Conservation (phyloP, 2,888 invertebrate genomes). For the Serripes groenlandicus region DNA sequence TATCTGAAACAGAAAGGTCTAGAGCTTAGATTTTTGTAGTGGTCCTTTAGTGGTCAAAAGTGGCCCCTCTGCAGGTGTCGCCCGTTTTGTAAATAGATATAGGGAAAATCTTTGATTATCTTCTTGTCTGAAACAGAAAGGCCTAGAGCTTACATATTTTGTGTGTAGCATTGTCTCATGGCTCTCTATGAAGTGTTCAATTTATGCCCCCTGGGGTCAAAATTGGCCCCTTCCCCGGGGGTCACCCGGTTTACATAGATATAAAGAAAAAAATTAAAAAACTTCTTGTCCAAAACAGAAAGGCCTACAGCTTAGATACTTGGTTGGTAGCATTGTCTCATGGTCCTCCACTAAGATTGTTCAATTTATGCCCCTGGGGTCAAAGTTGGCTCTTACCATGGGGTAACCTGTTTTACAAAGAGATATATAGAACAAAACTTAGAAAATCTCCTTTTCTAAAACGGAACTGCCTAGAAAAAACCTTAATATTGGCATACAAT, state of each 20-base stretch:
- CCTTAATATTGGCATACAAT: background rate
- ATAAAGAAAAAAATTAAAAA: background rate
- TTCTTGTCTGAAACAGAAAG: background rate
- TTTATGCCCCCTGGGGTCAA: background rate
- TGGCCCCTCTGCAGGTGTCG: background rate
- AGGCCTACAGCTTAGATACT: background rate
- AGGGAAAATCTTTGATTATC: background rate
- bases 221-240: background rate
- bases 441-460: background rate
- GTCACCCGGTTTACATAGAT: background rate
- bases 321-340: background rate
- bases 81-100: background rate
- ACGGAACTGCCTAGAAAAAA: background rate
- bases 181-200: background rate
- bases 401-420: background rate
- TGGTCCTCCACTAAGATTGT: background rate
- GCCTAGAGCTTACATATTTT: background rate
- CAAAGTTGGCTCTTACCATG: background rate
- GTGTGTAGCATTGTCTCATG: background rate
- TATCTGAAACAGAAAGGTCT: background rate
- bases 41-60: background rate
- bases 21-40: background rate
- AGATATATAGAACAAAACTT: background rate
- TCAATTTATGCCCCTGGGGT: background rate
- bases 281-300: background rate